Evolutionary conservation across 2,888 invertebrate genomes (phyloP).

Genomic region (Erannis defoliaria): DNA sequence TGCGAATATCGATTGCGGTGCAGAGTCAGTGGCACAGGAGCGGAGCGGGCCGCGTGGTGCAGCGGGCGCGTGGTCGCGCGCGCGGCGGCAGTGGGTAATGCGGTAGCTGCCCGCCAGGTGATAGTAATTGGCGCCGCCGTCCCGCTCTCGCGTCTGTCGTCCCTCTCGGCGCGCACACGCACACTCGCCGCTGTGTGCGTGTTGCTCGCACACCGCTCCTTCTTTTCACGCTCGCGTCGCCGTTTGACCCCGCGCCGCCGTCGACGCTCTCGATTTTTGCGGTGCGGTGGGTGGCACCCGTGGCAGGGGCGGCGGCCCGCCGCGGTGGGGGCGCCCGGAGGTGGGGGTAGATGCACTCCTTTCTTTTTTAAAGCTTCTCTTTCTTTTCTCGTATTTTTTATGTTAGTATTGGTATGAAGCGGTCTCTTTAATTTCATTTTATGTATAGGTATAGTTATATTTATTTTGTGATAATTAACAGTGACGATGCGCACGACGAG

Average conservation of each 20-base stretch:
- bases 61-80: slow-evolving; percentile 87
- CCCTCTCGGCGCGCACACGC: slow-evolving; percentile 84
- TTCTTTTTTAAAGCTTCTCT: slow-evolving; percentile 86
- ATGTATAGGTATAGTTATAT: slow-evolving; percentile 71
- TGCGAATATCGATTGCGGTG: slow-evolving; percentile 67
- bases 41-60: slow-evolving; percentile 79
- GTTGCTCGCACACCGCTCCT: slow-evolving; percentile 80
- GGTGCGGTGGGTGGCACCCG: slow-evolving; percentile 88
- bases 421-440: slow-evolving; percentile 84
- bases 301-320: slow-evolving; percentile 83
- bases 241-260: slow-evolving; percentile 86
- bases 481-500: slow-evolving; percentile 81
- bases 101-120: slow-evolving; percentile 88
- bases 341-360: slow-evolving; percentile 85
- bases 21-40: slow-evolving; percentile 73
- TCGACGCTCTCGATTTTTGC: slow-evolving; percentile 88
- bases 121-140: slow-evolving; percentile 88
- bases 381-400: slow-evolving; percentile 86
- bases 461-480: slow-evolving; percentile 80
- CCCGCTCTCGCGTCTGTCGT: slow-evolving; percentile 82
- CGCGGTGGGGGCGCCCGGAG: slow-evolving; percentile 76
- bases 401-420: slow-evolving; percentile 82
- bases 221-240: slow-evolving; percentile 86
- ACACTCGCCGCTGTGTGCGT: slow-evolving; percentile 73
- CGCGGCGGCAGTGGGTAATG: slow-evolving; percentile 87